Base-by-base conservation (phyloP, 2,113 vertebrate species). In the Ranitomeya variabilis region DNA sequence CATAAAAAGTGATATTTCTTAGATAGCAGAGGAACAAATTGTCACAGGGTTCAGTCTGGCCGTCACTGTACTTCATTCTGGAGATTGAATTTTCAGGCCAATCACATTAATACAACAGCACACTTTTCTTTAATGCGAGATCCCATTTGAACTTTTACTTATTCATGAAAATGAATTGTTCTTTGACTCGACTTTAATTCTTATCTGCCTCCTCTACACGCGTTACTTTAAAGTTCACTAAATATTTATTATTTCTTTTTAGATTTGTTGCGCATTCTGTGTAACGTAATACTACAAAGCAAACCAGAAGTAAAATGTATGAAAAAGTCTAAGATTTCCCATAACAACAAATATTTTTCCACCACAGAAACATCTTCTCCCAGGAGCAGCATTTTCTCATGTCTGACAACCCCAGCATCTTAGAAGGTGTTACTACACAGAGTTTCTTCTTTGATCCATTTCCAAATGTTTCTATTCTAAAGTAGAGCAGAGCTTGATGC, bases 381-480 rank as follows among this genome's bases (percentile, higher is more conserved):
- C 57, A 45, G 12, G 59, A 19, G 80, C 37, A 8, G 16, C 18
- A 37, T 31, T 81, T 45, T 2, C 55, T 37, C 71, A 76, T 60
- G 15, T 45, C 57, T 86, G 71, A 86, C 55, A 76, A 64, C 12
- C 21, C 18, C 51, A 85, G 74, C 54, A 76, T 60, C 69, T 60
- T 74, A 76, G 37, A 23, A 85, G 54, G 83, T 86, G 84, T 62
- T 86, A 55, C 18, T 86, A 86, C 84, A 76, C 54, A 86, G 52
- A 14, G 5, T 45, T 76, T 26, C 55, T 76, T 76, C 16, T 59
- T 86, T 26, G 71, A 74, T 59, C 67, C 84, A 59, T 45, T 86
- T 55, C 84, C 84, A 59, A 86, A 79, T 78, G 73, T 86, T 79
- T 74, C 3, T 78, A 76, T 79, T 86, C 45, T 86, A 87, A 87